A percentile compares a stretch with the other conserved stretches of the same genome.
Evolutionary conservation across 2,113 vertebrate genomes (phyloP).

Genomic region (Ardeotis arabs): DNA sequence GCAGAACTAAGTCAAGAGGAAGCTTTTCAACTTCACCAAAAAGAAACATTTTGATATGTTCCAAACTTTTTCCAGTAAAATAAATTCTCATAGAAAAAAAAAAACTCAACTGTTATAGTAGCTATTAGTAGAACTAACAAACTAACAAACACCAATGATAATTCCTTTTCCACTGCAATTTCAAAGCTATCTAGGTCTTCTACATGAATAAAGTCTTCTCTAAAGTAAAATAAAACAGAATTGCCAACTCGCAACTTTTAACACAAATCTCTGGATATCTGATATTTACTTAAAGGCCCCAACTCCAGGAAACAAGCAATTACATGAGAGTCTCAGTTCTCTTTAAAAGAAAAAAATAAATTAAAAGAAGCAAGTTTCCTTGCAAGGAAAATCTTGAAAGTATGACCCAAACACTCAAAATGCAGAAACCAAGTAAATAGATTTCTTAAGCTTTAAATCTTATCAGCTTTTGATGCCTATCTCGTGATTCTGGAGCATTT

Average conservation of each 20-base stretch:
- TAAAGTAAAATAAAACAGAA: not conserved
- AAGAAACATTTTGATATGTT: not conserved
- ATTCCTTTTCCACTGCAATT: not conserved
- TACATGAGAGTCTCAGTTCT: not conserved
- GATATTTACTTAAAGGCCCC: constrained; percentile 4
- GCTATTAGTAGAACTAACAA: constrained; percentile 8
- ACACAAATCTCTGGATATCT: not conserved
- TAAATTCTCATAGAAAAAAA: not conserved
- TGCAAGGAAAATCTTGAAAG: not conserved
- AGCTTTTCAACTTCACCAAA: not conserved
- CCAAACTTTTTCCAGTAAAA: not conserved
- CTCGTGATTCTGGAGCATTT: not conserved
- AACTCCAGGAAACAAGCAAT: constrained; percentile 29
- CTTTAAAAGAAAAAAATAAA: not conserved
- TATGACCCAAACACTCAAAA: not conserved
- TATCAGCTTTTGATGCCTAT: not conserved
- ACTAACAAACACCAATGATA: not conserved
- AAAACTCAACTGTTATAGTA: not conserved
- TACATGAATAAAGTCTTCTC: not conserved
- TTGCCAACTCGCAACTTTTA: not conserved
- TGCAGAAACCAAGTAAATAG: not conserved
- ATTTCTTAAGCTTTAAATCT: not conserved
- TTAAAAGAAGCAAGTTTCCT: not conserved
- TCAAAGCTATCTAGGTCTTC: not conserved
- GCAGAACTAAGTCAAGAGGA: constrained; percentile 14